These are phyloP conservation scores for Danio kyathit DNA, from an alignment of 2,797 vertebrate species.

Conservation along the genomic window DNA sequence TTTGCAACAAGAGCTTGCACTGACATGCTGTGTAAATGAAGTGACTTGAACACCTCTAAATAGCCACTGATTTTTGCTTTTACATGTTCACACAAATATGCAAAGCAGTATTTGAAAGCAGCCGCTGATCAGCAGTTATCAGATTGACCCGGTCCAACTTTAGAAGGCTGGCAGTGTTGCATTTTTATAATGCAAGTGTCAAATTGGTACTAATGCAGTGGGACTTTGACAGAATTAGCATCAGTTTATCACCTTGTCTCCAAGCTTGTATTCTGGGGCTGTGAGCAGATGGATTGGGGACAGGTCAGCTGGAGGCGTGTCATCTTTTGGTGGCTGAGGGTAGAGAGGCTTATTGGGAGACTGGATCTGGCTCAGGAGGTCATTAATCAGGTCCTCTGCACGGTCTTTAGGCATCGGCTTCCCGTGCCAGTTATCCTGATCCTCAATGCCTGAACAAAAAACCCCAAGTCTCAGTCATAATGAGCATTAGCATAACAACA, in stretches of 20 bases:
- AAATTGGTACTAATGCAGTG: no score
- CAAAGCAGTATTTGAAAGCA: no score
- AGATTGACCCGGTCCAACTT: not conserved
- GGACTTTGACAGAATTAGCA: not conserved
- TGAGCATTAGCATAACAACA: not conserved
- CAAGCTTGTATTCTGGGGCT: constrained; percentile 80
- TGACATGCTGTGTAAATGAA: no score
- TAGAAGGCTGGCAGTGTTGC: not conserved
- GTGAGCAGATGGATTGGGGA: constrained; percentile 72
- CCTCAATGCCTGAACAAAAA: constrained; percentile 80
- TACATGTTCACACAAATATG: no score
- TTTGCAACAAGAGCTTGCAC: no score
- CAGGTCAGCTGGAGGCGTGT: constrained; percentile 73
- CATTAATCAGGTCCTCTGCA: constrained; percentile 76
- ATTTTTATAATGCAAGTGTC: no score
- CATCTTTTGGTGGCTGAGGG: constrained; percentile 78
- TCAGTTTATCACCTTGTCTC: constrained; percentile 77
- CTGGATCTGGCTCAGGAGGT: constrained; percentile 82
- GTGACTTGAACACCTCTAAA: no score
- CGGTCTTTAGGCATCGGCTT: constrained; percentile 87
- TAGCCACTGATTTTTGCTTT: no score
- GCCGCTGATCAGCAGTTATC: no score
- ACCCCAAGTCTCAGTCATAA: not conserved
- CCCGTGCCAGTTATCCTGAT: constrained; percentile 88
- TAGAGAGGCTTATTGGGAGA: constrained; percentile 74